Conservation (phyloP, 2,113 vertebrate genomes). For the Mixornis gularis region DNA sequence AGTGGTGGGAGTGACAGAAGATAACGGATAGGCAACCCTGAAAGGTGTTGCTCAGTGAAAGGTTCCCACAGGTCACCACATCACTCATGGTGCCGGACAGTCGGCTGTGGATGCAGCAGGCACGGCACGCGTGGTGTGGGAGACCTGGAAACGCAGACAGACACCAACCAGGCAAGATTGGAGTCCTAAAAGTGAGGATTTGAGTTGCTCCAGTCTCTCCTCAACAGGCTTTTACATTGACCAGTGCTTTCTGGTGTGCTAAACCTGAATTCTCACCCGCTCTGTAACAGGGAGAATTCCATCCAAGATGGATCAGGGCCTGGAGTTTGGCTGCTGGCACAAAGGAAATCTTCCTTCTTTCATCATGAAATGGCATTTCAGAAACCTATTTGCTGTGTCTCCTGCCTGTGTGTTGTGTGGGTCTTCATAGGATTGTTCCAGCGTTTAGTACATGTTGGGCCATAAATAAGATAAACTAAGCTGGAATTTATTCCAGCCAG, state of each 20-base stretch:
- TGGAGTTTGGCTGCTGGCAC: background rate
- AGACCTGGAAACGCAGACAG: background rate
- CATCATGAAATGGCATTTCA: background rate
- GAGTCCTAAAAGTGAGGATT: background rate
- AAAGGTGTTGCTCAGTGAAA: background rate
- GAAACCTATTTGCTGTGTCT: background rate
- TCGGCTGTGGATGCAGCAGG: background rate
- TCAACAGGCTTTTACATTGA: background rate
- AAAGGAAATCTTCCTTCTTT: background rate
- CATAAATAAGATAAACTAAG: background rate
- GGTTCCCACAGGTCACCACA: background rate
- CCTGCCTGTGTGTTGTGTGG: background rate
- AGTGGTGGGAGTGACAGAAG: background rate
- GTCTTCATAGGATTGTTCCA: background rate
- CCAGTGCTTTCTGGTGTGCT: background rate
- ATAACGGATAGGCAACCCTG: background rate
- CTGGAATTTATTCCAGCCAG: background rate
- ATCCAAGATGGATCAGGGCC: background rate
- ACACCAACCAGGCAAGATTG: too few relatives aligned
- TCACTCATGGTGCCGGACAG: background rate
- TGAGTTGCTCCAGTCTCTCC: background rate
- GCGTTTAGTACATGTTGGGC: background rate
- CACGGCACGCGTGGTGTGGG: fast-evolving
- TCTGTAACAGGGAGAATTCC: background rate
- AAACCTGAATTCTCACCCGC: background rate